Evolutionary conservation across 2,797 vertebrate species (phyloP).

Genomic region (Poeciliopsis infans): DNA sequence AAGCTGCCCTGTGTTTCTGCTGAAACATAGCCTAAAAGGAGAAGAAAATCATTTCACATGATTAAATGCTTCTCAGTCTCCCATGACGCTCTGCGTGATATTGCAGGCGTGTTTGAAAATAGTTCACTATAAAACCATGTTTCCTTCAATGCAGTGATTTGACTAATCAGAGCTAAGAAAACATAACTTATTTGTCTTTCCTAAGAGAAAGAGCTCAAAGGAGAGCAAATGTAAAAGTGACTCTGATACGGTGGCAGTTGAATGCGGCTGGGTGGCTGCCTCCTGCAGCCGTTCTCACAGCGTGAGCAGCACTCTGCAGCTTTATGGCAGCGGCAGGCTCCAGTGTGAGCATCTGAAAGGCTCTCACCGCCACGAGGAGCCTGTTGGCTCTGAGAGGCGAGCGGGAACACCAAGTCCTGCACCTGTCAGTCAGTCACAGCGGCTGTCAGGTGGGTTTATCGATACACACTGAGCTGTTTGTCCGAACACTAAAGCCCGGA

Average conservation of each 20-base stretch:
- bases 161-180: not conserved
- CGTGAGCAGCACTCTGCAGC: slow-evolving; percentile 22
- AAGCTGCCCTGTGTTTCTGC: slow-evolving; percentile 3
- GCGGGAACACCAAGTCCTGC: slow-evolving; percentile 8
- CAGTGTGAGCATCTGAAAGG: slow-evolving; percentile 13
- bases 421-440: slow-evolving; percentile 55
- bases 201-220: not conserved
- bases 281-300: slow-evolving; percentile 36
- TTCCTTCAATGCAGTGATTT: not conserved
- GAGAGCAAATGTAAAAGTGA: not conserved
- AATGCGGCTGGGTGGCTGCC: slow-evolving; percentile 13
- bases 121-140: slow-evolving; percentile 4
- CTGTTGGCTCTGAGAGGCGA: not conserved
- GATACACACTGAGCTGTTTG: slow-evolving; percentile 47
- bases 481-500: slow-evolving; percentile 58
- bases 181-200: not conserved
- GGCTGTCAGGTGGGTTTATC: slow-evolving; percentile 45
- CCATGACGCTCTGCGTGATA: not conserved
- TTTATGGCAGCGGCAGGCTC: slow-evolving; percentile 23
- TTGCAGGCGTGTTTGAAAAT: not conserved
- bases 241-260: slow-evolving; percentile 1
- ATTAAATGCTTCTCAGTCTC: slow-evolving; percentile 1
- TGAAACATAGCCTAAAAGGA: not conserved
- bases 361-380: not conserved
- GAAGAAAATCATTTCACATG: not conserved